phyloP scores from a whole-genome alignment of 2,797 vertebrate species.

The Merluccius polli region DNA sequence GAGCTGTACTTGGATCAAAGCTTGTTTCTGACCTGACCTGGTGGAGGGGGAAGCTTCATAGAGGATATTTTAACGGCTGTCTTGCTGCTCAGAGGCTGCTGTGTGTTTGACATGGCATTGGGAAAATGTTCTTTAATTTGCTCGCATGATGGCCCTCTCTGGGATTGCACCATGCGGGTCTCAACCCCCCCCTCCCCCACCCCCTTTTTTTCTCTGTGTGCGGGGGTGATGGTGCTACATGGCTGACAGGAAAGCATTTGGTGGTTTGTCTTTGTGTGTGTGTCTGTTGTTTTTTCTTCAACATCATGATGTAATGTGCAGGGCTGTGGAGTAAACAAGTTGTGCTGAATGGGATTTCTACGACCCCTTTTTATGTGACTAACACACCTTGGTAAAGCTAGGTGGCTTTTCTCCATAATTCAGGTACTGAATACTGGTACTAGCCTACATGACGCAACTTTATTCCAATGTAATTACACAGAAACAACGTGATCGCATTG shows the following conservation, averaged over 20 bases:
- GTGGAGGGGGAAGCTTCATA: slow-evolving; percentile 50
- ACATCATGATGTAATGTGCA: slow-evolving; percentile 61
- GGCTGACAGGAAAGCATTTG: slow-evolving; percentile 41
- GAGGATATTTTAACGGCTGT: slow-evolving; percentile 63
- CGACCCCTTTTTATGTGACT: slow-evolving; percentile 45
- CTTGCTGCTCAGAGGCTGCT: slow-evolving; percentile 70
- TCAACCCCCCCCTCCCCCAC: slow-evolving; percentile 24
- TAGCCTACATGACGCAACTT: slow-evolving; percentile 40
- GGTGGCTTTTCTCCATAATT: slow-evolving; percentile 45
- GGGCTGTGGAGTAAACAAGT: slow-evolving; percentile 75
- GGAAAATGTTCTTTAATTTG: slow-evolving; percentile 82
- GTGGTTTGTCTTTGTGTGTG: slow-evolving; percentile 29
- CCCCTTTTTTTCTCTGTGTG: slow-evolving; percentile 19
- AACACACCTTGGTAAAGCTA: slow-evolving; percentile 37
- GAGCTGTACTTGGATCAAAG: slow-evolving; percentile 67
- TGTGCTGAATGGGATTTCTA: slow-evolving; percentile 71
- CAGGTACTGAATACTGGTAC: too few species aligned
- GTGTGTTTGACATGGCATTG: slow-evolving; percentile 79
- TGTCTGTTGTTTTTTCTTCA: slow-evolving; percentile 22
- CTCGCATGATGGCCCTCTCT: slow-evolving; percentile 73
- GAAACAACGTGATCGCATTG: slow-evolving; percentile 32
- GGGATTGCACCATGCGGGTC: slow-evolving; percentile 66
- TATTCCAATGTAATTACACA: slow-evolving; percentile 48
- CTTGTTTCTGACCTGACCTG: slow-evolving; percentile 51
- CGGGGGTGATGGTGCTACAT: slow-evolving; percentile 46